phyloP scores from a whole-genome alignment of 2,888 invertebrate genomes.

The Sinelater perroti region DNA sequence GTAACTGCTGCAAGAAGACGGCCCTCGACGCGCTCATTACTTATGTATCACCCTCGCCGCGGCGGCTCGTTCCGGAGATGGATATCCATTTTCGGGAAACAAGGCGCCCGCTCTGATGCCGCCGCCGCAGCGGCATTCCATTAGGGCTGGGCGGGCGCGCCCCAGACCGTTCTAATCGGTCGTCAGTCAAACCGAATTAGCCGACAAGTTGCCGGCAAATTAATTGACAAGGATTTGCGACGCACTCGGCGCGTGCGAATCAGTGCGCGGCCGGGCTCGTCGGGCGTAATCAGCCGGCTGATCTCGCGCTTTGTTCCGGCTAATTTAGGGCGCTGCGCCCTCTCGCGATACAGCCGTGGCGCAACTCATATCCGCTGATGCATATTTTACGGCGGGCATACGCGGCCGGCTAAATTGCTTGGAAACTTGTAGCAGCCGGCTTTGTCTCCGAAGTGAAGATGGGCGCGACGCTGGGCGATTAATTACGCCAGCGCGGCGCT shows the following conservation, averaged over 20 bases:
- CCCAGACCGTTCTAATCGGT: slow-evolving; percentile 40
- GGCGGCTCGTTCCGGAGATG: slow-evolving; percentile 32
- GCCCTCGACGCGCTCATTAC: slow-evolving; percentile 27
- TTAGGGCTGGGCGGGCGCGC: slow-evolving; percentile 31
- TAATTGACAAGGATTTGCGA: slow-evolving; percentile 39
- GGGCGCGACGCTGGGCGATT: slow-evolving; percentile 39
- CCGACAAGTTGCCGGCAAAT: slow-evolving; percentile 41
- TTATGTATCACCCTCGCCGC: slow-evolving; percentile 35
- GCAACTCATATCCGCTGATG: slow-evolving; percentile 33
- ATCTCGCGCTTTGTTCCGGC: slow-evolving; percentile 27
- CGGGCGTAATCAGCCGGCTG: slow-evolving; percentile 31
- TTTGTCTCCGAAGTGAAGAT: slow-evolving; percentile 30
- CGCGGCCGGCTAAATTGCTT: slow-evolving; percentile 39
- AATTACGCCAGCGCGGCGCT: slow-evolving; percentile 34
- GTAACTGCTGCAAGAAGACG: slow-evolving; percentile 23
- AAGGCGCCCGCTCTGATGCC: slow-evolving; percentile 26
- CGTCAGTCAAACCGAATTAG: slow-evolving; percentile 45
- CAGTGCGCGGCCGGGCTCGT: slow-evolving; percentile 20
- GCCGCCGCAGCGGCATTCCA: slow-evolving; percentile 26
- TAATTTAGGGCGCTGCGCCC: slow-evolving; percentile 13
- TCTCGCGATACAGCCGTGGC: slow-evolving; percentile 18
- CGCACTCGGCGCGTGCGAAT: slow-evolving; percentile 28
- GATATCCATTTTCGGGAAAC: slow-evolving; percentile 26
- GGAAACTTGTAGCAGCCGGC: slow-evolving; percentile 40
- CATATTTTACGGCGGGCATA: slow-evolving; percentile 33